Percentiles rank a stretch among this genome's conserved stretches.
Conservation (phyloP, 2,888 invertebrate genomes). For the Zaprionus obscuricornis region DNA sequence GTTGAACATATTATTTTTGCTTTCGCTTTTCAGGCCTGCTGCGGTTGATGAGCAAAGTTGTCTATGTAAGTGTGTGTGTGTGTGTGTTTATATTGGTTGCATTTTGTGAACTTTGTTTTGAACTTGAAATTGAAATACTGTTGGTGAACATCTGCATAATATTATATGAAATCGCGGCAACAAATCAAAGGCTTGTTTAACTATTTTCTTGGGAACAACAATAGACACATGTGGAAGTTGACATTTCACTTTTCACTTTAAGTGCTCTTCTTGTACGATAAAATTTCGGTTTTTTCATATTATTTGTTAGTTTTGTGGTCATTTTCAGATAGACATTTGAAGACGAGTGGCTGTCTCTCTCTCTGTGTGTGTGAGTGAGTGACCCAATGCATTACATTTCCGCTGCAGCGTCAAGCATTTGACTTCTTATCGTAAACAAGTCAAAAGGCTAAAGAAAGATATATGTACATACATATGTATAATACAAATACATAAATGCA, state of each 20-base stretch:
- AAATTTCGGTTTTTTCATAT: slow-evolving; percentile 16
- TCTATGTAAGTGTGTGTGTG: too few relatives aligned
- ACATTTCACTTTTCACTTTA: slow-evolving; percentile 67
- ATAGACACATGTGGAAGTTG: too few relatives aligned
- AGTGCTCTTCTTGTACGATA: slow-evolving; percentile 70
- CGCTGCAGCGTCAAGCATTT: slow-evolving; percentile 43
- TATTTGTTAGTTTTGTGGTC: slow-evolving; percentile 32
- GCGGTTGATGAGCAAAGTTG: too few relatives aligned
- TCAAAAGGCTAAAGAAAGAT: slow-evolving; percentile 2
- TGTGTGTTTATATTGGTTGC: slow-evolving; percentile 27
- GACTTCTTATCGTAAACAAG: slow-evolving; percentile 34
- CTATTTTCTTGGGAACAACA: slow-evolving; percentile 55
- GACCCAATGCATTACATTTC: slow-evolving; percentile 32
- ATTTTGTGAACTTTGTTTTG: slow-evolving; percentile 58
- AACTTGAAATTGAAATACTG: slow-evolving; percentile 66
- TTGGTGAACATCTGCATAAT: slow-evolving; percentile 58
- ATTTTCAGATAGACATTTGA: slow-evolving; percentile 14
- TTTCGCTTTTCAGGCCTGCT: slow-evolving; percentile 29
- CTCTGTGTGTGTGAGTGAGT: too few relatives aligned
- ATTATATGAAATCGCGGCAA: slow-evolving; percentile 42
- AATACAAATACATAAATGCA: background rate
- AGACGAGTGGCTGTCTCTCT: slow-evolving; percentile 6
- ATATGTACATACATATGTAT: background rate
- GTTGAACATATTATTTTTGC: slow-evolving; percentile 1
- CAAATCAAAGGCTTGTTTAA: slow-evolving; percentile 65